These are phyloP conservation scores for Oceanites oceanicus DNA, from an alignment of 2,113 vertebrate genomes.

Conservation along the genomic window DNA sequence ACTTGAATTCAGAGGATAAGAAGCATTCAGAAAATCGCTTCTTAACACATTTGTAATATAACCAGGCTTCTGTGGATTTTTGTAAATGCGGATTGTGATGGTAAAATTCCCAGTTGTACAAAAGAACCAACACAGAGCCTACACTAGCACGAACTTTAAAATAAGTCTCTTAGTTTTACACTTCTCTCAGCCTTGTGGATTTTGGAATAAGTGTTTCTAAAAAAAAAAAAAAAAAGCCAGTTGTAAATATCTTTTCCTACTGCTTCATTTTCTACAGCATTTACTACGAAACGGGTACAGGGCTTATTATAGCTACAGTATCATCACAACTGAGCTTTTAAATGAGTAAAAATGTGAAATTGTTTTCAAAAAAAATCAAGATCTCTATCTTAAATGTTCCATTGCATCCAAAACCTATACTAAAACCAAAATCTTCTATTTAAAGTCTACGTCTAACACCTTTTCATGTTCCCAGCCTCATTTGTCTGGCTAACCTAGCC, in stretches of 20 bases:
- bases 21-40: neutral
- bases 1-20: neutral
- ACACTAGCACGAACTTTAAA: neutral
- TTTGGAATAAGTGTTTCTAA: neutral
- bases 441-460: neutral
- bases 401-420: neutral
- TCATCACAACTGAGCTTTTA: neutral
- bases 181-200: neutral
- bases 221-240: neutral
- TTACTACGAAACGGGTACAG: neutral
- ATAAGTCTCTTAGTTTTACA: neutral
- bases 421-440: neutral
- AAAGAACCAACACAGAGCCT: neutral
- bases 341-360: neutral
- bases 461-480: neutral
- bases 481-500: neutral
- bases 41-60: neutral
- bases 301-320: neutral
- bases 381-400: neutral
- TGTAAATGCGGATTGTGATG: fast-evolving
- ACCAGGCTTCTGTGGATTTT: neutral
- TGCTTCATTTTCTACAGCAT: neutral
- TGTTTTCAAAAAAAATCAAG: neutral
- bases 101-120: neutral
- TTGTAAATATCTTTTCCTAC: neutral